These are phyloP conservation scores for Capreolus pygargus DNA, from an alignment of 2,113 vertebrate species.

Conservation along the genomic window DNA sequence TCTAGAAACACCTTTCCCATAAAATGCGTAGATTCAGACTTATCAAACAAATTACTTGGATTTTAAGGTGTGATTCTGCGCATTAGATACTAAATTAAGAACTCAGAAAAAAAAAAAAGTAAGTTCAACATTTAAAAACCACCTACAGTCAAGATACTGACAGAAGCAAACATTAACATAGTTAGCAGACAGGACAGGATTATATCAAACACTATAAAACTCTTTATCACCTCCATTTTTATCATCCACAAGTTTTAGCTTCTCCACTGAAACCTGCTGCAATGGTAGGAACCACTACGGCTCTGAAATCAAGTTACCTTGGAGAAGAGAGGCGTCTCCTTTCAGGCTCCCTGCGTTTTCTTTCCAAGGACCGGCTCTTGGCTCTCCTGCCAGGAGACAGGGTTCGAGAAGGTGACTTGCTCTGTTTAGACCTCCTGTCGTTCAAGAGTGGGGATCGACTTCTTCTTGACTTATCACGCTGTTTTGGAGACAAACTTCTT, in stretches of 20 bases:
- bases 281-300: not conserved
- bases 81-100: not conserved
- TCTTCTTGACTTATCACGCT: slow-evolving; percentile 84
- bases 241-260: not conserved
- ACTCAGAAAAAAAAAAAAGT: not conserved
- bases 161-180: not conserved
- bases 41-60: not conserved
- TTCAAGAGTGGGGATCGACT: slow-evolving; percentile 83
- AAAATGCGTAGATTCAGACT: not conserved
- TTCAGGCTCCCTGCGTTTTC: slow-evolving; percentile 90
- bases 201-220: not conserved
- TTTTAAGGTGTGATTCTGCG: not conserved
- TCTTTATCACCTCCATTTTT: not conserved
- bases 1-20: not conserved
- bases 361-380: slow-evolving; percentile 91
- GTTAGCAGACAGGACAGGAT: not conserved
- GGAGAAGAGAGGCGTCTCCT: slow-evolving; percentile 90
- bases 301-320: slow-evolving; percentile 80
- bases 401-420: slow-evolving; percentile 89
- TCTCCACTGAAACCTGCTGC: not conserved
- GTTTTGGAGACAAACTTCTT: slow-evolving; percentile 91
- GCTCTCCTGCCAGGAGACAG: slow-evolving; percentile 87
- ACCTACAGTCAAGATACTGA: not conserved
- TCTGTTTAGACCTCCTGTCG: slow-evolving; percentile 88
- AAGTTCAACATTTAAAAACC: not conserved